A percentile compares a stretch with the other conserved stretches of the same genome.
Evolutionary conservation across 2,797 vertebrate genomes (phyloP).

Genomic region (Limnodromus scolopaceus): DNA sequence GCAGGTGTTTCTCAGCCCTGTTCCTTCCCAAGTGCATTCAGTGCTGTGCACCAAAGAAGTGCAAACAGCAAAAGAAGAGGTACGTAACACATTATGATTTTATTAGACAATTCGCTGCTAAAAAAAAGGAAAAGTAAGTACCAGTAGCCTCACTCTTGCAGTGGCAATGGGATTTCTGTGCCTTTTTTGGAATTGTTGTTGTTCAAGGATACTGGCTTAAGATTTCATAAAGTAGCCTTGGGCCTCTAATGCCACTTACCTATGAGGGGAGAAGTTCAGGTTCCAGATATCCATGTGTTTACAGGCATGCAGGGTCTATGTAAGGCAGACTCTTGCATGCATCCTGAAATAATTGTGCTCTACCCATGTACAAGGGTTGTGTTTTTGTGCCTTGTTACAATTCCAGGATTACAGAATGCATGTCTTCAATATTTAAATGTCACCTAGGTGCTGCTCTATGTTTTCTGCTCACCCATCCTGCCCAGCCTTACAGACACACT

Average conservation of each 20-base stretch:
- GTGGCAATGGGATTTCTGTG: neutral
- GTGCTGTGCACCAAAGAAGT: neutral
- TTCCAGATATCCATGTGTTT: neutral
- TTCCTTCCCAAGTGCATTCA: neutral
- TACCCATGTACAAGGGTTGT: neutral
- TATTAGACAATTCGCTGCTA: neutral
- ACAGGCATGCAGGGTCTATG: neutral
- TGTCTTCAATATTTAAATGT: neutral
- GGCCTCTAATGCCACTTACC: neutral
- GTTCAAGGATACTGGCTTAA: neutral
- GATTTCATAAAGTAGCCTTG: neutral
- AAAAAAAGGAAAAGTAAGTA: neutral
- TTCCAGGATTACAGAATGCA: neutral
- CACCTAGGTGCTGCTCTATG: neutral
- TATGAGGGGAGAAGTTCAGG: neutral
- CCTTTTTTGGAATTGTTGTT: neutral
- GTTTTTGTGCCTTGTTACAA: neutral
- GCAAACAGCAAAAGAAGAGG: neutral
- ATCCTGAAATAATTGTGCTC: neutral
- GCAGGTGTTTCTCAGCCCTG: neutral
- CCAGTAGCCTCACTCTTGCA: neutral
- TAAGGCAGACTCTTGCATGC: neutral
- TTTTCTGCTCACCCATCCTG: slow-evolving; percentile 2
- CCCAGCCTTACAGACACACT: neutral
- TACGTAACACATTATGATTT: neutral